These are phyloP conservation scores for Halcyon chelicuti DNA, from an alignment of 2,797 vertebrate species.

Conservation along the genomic window DNA sequence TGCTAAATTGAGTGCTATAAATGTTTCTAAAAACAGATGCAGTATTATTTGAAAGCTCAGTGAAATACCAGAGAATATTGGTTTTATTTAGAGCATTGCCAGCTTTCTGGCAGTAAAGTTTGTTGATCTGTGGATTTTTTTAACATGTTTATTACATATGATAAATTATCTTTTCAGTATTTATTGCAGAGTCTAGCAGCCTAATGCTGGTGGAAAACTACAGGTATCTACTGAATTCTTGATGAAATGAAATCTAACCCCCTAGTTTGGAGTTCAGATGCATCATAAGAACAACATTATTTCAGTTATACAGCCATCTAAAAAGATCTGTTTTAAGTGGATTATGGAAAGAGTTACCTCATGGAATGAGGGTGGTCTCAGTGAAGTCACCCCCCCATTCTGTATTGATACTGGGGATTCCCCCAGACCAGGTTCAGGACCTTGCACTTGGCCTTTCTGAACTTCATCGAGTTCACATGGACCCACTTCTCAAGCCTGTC, in stretches of 20 bases:
- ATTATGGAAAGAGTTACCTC: neutral
- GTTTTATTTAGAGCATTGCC: neutral
- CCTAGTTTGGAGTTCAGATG: neutral
- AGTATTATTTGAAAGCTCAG: neutral
- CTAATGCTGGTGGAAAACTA: neutral
- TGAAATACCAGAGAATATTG: neutral
- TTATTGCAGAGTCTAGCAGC: neutral
- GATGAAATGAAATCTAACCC: neutral
- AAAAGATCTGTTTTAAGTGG: neutral
- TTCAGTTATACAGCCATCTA: neutral
- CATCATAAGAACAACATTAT: neutral
- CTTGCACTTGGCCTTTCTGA: neutral
- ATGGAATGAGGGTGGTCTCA: neutral
- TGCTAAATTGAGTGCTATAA: neutral
- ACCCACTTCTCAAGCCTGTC: neutral
- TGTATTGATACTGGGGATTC: neutral
- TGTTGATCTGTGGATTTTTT: neutral
- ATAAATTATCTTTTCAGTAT: neutral
- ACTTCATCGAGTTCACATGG: accelerated
- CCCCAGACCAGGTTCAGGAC: neutral
- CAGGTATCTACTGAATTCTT: neutral
- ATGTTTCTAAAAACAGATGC: neutral
- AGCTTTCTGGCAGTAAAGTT: neutral
- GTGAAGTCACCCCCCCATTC: accelerated
- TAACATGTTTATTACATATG: neutral